phyloP scores from a whole-genome alignment of 1,140 invertebrate genomes.

The Dolichoris vasculosae region DNA sequence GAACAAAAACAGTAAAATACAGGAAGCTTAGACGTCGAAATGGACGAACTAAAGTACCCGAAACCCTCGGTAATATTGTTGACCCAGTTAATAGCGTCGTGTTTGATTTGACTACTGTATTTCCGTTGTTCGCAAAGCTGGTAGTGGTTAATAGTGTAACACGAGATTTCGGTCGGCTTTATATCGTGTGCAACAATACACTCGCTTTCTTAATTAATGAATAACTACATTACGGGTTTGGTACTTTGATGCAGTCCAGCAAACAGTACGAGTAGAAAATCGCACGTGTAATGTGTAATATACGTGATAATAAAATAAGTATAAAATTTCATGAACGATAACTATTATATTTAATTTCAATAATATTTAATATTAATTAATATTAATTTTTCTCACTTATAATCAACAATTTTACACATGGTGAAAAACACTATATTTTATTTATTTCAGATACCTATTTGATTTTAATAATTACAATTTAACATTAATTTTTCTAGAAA shows the following conservation, averaged over 20 bases:
- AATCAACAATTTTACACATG: too few relatives aligned
- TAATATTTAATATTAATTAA: too few relatives aligned
- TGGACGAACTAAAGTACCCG: slow-evolving; percentile 23
- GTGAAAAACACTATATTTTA: too few relatives aligned
- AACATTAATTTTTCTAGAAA: too few relatives aligned
- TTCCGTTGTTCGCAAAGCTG: slow-evolving; percentile 37
- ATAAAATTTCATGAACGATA: slow-evolving; percentile 25
- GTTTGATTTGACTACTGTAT: slow-evolving; percentile 55
- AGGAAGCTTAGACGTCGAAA: slow-evolving; percentile 24
- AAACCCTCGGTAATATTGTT: slow-evolving; percentile 52
- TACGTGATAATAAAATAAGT: background rate
- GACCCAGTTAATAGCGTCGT: slow-evolving; percentile 54
- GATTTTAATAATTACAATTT: too few relatives aligned
- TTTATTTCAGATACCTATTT: too few relatives aligned
- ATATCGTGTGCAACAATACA: slow-evolving; percentile 12
- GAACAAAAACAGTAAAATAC: background rate
- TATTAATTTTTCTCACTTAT: too few relatives aligned
- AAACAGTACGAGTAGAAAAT: background rate
- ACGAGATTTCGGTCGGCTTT: slow-evolving; percentile 32
- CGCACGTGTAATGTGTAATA: background rate
- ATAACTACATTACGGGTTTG: slow-evolving; percentile 17
- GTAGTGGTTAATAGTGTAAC: slow-evolving; percentile 34
- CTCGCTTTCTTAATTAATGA: slow-evolving; percentile 35
- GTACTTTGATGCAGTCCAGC: background rate
- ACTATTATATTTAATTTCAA: too few relatives aligned